Evolutionary conservation across 2,797 vertebrate genomes (phyloP).

Genomic region (Scomberomorus guttatus): DNA sequence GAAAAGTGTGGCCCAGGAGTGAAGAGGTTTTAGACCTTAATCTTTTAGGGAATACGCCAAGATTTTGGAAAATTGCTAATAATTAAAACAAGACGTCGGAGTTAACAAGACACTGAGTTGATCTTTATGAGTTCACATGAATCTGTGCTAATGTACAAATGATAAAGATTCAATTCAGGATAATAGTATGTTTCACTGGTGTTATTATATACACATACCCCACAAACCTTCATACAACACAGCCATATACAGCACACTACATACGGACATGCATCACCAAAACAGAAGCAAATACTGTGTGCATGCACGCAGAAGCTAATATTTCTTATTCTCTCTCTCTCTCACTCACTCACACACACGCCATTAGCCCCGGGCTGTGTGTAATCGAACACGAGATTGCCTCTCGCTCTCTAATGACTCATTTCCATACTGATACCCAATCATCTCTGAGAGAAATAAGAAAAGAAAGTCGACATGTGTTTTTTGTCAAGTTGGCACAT

Average conservation of each 20-base stretch:
- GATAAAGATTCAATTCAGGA: background rate
- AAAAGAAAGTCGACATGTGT: constrained; percentile 55
- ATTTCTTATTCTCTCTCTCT: background rate
- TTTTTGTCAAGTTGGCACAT: constrained; percentile 71
- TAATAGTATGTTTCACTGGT: background rate
- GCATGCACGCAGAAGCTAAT: constrained; percentile 1
- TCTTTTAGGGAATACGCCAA: background rate
- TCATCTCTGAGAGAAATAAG: constrained; percentile 61
- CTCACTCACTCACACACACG: constrained; percentile 4
- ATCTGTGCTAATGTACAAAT: background rate
- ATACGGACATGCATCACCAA: background rate
- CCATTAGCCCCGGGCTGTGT: constrained; percentile 39
- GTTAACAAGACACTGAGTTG: background rate
- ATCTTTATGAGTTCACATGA: background rate
- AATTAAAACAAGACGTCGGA: background rate
- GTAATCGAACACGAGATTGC: constrained; percentile 60
- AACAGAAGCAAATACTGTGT: constrained; percentile 4
- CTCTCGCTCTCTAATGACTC: constrained; percentile 56
- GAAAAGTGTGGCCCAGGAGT: constrained; percentile 2
- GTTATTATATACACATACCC: too few relatives aligned
- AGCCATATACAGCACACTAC: background rate
- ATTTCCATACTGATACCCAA: constrained; percentile 64
- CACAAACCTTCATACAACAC: background rate
- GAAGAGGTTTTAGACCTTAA: background rate
- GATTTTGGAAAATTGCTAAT: background rate